Evolutionary conservation across 2,797 vertebrate species (phyloP).

Genomic region (Gallinago stenura): DNA sequence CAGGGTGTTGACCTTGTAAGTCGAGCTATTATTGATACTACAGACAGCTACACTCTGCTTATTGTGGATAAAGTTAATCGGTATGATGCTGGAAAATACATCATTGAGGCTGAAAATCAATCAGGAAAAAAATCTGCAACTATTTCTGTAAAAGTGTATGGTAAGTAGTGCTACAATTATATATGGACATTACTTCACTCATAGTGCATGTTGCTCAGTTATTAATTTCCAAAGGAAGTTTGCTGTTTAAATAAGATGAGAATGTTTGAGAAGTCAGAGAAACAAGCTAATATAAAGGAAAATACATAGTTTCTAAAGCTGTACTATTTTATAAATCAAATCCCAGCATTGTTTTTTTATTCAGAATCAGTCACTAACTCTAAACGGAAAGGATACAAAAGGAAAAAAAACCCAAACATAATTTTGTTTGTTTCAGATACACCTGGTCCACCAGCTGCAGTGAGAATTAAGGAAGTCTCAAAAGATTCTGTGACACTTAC

Average conservation of each 20-base stretch:
- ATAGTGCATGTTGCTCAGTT: neutral
- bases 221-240: neutral
- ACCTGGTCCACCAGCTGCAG: constrained; percentile 91
- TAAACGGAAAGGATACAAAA: neutral
- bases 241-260: neutral
- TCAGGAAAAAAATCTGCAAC: constrained; percentile 95
- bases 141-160: constrained; percentile 95
- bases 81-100: constrained; percentile 97
- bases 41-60: constrained; percentile 89
- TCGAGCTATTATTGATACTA: constrained; percentile 94
- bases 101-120: constrained; percentile 93
- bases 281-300: neutral
- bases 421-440: constrained; percentile 83
- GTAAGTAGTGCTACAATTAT: constrained; percentile 79
- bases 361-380: neutral
- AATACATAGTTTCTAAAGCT: neutral
- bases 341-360: neutral
- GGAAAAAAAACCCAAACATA: neutral
- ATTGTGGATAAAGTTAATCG: constrained; percentile 97
- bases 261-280: neutral
- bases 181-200: neutral
- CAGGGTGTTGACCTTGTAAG: constrained; percentile 90
- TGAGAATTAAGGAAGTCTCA: constrained; percentile 93
- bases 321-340: neutral
- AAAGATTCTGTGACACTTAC: constrained; percentile 92